Evolutionary conservation across 2,113 vertebrate species (phyloP), one percentile per base, ranked within the genome.

Genomic region (Perca flavescens): DNA sequence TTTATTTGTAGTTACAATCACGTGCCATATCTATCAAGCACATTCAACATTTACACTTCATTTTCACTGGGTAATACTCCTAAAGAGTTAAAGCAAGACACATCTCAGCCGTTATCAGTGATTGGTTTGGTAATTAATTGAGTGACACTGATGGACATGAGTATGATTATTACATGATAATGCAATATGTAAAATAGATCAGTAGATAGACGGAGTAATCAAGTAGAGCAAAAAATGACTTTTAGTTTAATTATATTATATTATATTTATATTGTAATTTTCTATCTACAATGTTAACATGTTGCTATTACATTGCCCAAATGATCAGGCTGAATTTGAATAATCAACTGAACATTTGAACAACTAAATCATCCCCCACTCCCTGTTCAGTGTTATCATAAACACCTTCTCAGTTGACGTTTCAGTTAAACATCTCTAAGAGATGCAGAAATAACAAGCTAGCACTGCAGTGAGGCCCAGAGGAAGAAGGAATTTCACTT

Each of bases 1-100:
- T 87, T 82, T 85, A 79, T 69, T 80, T 53, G 1, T 2, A 34
- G 67, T 34, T 36, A 75, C 40, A 84, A 54, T 63, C 62, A 79
- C 46, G 46, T 71, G 43, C 17, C 14, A 63, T 74, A 57, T 77
- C 25, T 25, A 7, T 56, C 19, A n/a, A 57, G 14, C 52, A 50
- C 53, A 58, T 64, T 79, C 43, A 69, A 61, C 61, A 65, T 54
- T 67, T 70, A 77, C 53, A 58, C n/a, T 66, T 86, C 19, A 60
- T 13, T 50, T 58, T 50, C 15, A 70, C 1, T 7, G 36, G 12
- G 72, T 36, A 1, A 66, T 49, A 17, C 34, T 14, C 16, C 11
- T 13, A 22, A 13, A 4, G 25, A 40, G 16, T 21, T n/a, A 17
- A n/a, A 62, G 19, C 9, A 15, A 65, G 43, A 63, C 15, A 47